Evolutionary conservation across 2,888 invertebrate species (phyloP), one percentile per base, ranked within the genome.

Genomic region (Pardosa pseudoannulata): DNA sequence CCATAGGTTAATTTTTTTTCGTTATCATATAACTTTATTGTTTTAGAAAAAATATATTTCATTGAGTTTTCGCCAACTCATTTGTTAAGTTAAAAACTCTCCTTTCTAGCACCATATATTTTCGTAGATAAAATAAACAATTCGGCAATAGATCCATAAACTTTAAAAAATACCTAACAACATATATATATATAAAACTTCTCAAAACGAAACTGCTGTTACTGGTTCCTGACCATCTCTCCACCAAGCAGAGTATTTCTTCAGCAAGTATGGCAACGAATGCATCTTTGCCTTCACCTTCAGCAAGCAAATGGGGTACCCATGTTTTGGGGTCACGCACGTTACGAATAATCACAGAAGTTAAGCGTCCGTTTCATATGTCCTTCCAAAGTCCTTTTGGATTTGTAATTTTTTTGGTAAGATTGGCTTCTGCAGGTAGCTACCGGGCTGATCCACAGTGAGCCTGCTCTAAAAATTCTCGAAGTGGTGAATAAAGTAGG

Each of bases 401-500:
- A 46, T 13, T 6, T 46, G 9, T 46, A 9, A 16, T 56, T 56
- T 56, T 6, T 56, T 56, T 56, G 56, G 56, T 23, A 56, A 23
- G 23, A 23, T 56, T 5, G 23, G 56, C 56, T 7, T 56, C 56
- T 23, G 56, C 56, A 56, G 23, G 16, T 3, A 23, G 23, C 3
- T 6, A 23, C 56, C 1, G 19, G 56, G 23, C 23, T 6, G n/a
- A 11, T 19, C 16, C 56, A 16, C n/a, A n/a, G n/a, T n/a, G n/a
- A n/a, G n/a, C n/a, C 56, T 23, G 13, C 7, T 16, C 67, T 79
- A 88, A 27, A 98, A 98, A 92, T 98, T 98, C 92, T 98, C 98
- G 92, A 97, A 98, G 92, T 98, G 98, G 91, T 98, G 98, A 91
- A 98, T 97, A 92, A 98, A 98, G 93, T 97, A 97, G 0, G 97